Conservation (phyloP, 1,140 invertebrate species). For the Hylaeus anthracinus region DNA sequence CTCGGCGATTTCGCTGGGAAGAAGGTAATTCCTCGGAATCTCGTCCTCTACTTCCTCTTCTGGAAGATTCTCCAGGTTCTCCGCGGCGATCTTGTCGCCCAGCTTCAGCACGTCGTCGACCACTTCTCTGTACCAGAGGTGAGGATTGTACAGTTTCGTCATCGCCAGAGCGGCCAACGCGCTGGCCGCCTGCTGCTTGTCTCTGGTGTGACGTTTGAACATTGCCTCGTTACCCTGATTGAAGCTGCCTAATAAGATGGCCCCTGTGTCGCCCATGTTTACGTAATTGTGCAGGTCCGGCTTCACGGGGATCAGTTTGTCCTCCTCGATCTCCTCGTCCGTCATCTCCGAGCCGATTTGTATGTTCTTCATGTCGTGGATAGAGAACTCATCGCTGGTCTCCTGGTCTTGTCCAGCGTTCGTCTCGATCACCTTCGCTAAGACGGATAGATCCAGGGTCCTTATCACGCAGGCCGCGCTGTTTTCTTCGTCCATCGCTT, state of each 20-base stretch:
- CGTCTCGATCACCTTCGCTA: conserved; percentile 58
- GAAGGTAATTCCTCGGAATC: conserved; percentile 73
- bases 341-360: conserved; percentile 64
- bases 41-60: conserved; percentile 62
- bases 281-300: conserved; percentile 68
- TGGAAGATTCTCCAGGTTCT: conserved; percentile 76
- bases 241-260: conserved; percentile 67
- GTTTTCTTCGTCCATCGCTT: neutral
- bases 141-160: conserved; percentile 72
- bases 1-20: conserved; percentile 76
- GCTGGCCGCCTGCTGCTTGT: conserved; percentile 74
- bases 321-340: conserved; percentile 70
- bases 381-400: conserved; percentile 58
- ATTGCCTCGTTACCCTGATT: conserved; percentile 64
- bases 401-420: conserved; percentile 23
- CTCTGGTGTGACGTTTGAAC: conserved; percentile 68
- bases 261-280: conserved; percentile 62
- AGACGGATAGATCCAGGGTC: conserved; percentile 48
- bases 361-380: conserved; percentile 68
- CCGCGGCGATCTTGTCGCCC: conserved; percentile 68
- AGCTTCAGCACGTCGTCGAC: conserved; percentile 76
- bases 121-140: conserved; percentile 71
- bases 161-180: conserved; percentile 70
- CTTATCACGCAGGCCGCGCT: conserved; percentile 65
- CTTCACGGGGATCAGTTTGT: conserved; percentile 62